phyloP scores from a whole-genome alignment of 2,797 vertebrate genomes.

The Pelobates cultripes region DNA sequence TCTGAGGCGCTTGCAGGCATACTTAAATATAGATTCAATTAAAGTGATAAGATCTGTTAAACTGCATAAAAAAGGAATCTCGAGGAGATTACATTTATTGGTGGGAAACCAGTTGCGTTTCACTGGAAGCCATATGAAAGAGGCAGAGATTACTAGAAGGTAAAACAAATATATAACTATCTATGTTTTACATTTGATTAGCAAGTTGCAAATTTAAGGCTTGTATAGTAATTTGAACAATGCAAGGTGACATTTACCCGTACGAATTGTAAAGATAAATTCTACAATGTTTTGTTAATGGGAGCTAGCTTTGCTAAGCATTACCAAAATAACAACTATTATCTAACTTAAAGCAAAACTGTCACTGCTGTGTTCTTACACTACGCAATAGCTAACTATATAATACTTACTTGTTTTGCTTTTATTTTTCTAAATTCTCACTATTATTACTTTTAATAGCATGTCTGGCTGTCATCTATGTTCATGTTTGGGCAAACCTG shows the following conservation, averaged over 20 bases:
- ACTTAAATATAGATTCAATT: conserved; percentile 56
- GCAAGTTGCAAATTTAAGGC: conserved; percentile 5
- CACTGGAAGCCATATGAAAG: conserved; percentile 15
- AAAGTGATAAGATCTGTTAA: conserved; percentile 51
- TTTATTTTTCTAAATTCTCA: too few species aligned
- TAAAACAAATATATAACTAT: conserved; percentile 22
- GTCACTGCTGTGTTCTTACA: too few species aligned
- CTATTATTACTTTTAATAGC: too few species aligned
- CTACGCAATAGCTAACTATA: too few species aligned
- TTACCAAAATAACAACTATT: too few species aligned
- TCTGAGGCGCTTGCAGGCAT: conserved; percentile 36
- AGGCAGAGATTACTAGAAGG: conserved; percentile 33
- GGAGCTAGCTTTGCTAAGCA: neutral
- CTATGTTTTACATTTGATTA: conserved; percentile 33
- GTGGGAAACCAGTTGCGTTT: conserved; percentile 21
- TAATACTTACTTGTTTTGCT: too few species aligned
- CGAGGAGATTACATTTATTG: conserved; percentile 40
- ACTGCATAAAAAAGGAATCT: conserved; percentile 40
- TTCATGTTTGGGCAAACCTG: too few species aligned
- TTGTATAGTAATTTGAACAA: conserved; percentile 22
- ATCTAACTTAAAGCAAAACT: too few species aligned
- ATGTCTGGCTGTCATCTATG: too few species aligned
- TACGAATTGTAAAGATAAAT: conserved; percentile 29
- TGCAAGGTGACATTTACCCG: neutral
- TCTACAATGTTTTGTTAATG: conserved; percentile 13